Evolutionary conservation across 2,888 invertebrate species (phyloP).

Genomic region (Machimus rusticus): DNA sequence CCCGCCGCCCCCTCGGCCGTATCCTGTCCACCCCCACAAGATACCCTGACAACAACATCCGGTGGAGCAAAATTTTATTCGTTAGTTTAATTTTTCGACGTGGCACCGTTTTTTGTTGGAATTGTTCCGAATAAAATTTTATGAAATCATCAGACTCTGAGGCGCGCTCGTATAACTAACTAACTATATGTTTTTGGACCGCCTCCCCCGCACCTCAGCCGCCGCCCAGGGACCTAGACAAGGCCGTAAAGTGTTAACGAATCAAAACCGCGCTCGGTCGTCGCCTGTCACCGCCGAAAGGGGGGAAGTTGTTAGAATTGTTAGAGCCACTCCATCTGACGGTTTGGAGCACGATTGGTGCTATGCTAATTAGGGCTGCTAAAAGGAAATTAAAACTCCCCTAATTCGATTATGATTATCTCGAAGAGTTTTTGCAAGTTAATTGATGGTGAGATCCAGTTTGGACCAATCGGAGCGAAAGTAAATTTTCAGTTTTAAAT

Average conservation of each 20-base stretch:
- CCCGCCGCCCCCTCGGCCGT: neutral
- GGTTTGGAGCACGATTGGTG: neutral
- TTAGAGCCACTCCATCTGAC: neutral
- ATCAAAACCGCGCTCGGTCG: neutral
- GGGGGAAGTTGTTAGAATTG: neutral
- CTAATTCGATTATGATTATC: conserved; percentile 33
- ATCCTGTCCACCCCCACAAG: neutral
- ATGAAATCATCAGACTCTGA: conserved; percentile 13
- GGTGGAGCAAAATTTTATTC: conserved; percentile 40
- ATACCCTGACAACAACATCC: conserved; percentile 37
- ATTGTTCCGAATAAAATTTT: conserved; percentile 20
- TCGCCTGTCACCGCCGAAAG: neutral
- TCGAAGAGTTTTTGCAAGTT: conserved; percentile 23
- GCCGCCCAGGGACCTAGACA: neutral
- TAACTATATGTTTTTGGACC: neutral
- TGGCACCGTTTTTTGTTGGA: conserved; percentile 23
- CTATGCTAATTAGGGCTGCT: conserved; percentile 24
- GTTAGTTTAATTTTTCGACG: conserved; percentile 39
- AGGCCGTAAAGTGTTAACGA: conserved; percentile 13
- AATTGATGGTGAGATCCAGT: conserved; percentile 10
- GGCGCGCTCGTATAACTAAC: neutral
- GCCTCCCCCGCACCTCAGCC: neutral
- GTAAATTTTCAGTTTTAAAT: neutral
- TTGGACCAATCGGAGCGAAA: neutral
- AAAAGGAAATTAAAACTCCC: conserved; percentile 32